Evolutionary conservation across 2,888 invertebrate species (phyloP), one percentile per base, ranked within the genome.

Genomic region (Vanessa cardui): DNA sequence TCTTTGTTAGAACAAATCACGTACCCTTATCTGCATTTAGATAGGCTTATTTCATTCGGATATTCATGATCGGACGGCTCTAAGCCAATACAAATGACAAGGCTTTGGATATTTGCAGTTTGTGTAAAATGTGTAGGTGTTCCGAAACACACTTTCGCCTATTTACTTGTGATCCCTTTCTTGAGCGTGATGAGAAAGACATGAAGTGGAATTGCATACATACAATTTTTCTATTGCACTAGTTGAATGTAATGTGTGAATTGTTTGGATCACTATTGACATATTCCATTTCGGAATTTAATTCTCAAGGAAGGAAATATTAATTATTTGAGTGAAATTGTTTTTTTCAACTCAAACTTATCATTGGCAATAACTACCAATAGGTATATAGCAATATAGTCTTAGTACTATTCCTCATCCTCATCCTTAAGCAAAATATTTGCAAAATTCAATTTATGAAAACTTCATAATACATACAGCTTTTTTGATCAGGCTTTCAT

Each of bases 11-110:
- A 59, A 59, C 59, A 64, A 64, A 59, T 59, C 59, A 64, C 59
- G 59, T 64, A 59, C 49, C 64, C 64, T 58, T 62, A 66, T 62
- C 66, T 67, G 66, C 63, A 70, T 70, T 63, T 63, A 70, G 64
- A 70, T 64, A 62, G 66, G 64, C 64, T 66, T 70, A 66, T 70
- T 70, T 62, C 45, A 62, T 66, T 61, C 50, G 20, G 50, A 59
- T 64, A 50, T 64, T 61, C 46, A 63, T 58, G 60, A 64, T 70
- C 67, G 21, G 18, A 45, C 54, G 52, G 56, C 45, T 61, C 56
- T 49, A 26, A 59, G 56, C 20, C 70, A 47, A 58, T 64, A 61
- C 63, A 47, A 66, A 66, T 58, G 31, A 58, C 15, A 31, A 61
- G 54, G 45, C 33, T 46, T 62, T 52, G 54, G 62, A 62, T 69